Conservation (phyloP, 2,797 vertebrate species). For the Acanthurus tractus region DNA sequence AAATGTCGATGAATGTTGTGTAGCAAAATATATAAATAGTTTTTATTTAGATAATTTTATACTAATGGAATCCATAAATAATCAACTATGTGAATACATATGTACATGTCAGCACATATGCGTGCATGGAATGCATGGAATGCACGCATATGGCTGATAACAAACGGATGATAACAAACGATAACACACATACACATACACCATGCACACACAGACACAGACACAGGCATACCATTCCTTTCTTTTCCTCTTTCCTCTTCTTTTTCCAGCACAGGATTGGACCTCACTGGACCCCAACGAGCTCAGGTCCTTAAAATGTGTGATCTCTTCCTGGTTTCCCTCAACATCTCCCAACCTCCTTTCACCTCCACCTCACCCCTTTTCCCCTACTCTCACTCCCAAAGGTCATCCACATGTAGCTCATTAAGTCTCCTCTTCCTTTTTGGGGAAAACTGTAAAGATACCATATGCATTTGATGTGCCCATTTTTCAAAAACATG, state of each 20-base stretch:
- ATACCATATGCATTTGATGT: background rate
- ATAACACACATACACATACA: background rate
- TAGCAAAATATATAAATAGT: too few species aligned
- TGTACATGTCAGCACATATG: background rate
- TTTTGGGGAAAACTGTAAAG: constrained; percentile 15
- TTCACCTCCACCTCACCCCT: background rate
- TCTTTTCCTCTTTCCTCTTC: too few species aligned
- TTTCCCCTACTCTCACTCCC: background rate
- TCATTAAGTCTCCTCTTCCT: constrained; percentile 41
- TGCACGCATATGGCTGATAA: too few species aligned
- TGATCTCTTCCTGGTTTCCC: constrained; percentile 17
- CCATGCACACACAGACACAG: background rate
- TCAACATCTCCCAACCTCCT: too few species aligned
- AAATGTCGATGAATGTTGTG: background rate
- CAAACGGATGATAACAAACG: background rate
- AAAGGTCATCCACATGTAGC: constrained; percentile 50
- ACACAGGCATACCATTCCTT: background rate
- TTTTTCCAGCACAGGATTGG: background rate
- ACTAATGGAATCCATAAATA: background rate
- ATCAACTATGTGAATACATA: background rate
- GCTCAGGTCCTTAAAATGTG: constrained; percentile 21
- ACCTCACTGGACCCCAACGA: background rate
- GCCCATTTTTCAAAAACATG: background rate
- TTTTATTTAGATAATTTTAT: background rate
- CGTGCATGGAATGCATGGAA: background rate